A percentile compares a stretch with the other conserved stretches of the same genome.
These are phyloP conservation scores for Gymnoscopelus microlampas DNA, from an alignment of 2,797 vertebrate genomes.

Conservation along the genomic window DNA sequence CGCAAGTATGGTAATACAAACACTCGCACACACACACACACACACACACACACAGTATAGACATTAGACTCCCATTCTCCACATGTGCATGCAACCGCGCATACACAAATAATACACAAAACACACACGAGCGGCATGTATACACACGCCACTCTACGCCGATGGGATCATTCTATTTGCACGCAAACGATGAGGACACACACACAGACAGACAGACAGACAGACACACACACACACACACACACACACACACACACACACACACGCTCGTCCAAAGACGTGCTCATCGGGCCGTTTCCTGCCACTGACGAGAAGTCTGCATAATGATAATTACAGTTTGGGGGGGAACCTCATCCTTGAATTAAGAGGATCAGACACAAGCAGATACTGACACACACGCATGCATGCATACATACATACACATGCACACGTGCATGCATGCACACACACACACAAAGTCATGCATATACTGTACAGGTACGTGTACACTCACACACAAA, in stretches of 20 bases:
- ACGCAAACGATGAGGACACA: not conserved
- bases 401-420: conserved; percentile 1
- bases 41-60: conserved; percentile 8
- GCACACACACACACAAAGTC: not conserved
- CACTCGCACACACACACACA: conserved; percentile 21
- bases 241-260: conserved; percentile 55
- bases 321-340: conserved; percentile 82
- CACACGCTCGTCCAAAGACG: conserved; percentile 63
- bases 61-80: not conserved
- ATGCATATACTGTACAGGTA: not conserved
- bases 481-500: not conserved
- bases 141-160: too few relatives aligned
- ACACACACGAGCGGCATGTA: too few relatives aligned
- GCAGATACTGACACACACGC: conserved; percentile 14
- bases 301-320: conserved; percentile 72
- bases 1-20: not conserved
- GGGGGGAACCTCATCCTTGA: conserved; percentile 66
- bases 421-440: not conserved
- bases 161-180: too few relatives aligned
- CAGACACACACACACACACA: conserved; percentile 6
- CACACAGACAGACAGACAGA: not conserved
- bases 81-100: too few relatives aligned
- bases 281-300: conserved; percentile 73
- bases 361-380: conserved; percentile 74
- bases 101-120: too few relatives aligned